Base-by-base conservation (phyloP, 2,113 vertebrate genomes). In the Chamaea fasciata region DNA sequence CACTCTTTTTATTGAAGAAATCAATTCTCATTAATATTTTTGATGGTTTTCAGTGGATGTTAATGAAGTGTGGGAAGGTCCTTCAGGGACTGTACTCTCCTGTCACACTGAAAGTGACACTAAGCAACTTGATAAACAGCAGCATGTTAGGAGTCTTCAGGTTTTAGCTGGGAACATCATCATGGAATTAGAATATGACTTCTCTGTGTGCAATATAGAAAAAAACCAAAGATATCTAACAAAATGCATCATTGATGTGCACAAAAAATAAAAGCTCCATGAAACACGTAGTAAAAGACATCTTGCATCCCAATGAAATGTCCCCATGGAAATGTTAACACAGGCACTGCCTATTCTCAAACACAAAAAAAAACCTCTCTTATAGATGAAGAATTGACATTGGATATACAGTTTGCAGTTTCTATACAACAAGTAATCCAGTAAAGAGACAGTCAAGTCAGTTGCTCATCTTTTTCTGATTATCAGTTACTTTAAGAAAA, bases 61-160 rank as follows among this genome's bases (percentile, higher is more conserved):
- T 95, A 95, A 89, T 91, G 57, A 92, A 84, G 37, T 82, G 69
- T 71, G 23, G 37, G 73, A 94, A 95, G 44, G 47, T 78, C 57
- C 53, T 92, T 84, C 44, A 69, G 73, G 41, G 77, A 89, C 37
- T 16, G 5, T 39, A 79, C 8, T 84, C 13, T 44, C 92, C 65
- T 81, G 41, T 67, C 42, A 52, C 68, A 52, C 10, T 92, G 22
- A 31, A 89, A 92, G 55, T n/a, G 39, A 63, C 27, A 21, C 11
- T 79, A 90, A 90, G 22, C 31, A 10, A 73, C 7, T 2, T 62
- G 37, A 76, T 57, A 87, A 91, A 39, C 70, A 88, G 37, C 44
- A 70, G 4, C 30, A 44, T 11, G 24, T 62, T 71, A 39, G 9
- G 6, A 77, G 24, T 73, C 57, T 76, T 74, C 44, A 81, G 13